A percentile compares a stretch with the other conserved stretches of the same genome.
Conservation (phyloP, 1,140 invertebrate genomes). For the Metopolophium dirhodum region DNA sequence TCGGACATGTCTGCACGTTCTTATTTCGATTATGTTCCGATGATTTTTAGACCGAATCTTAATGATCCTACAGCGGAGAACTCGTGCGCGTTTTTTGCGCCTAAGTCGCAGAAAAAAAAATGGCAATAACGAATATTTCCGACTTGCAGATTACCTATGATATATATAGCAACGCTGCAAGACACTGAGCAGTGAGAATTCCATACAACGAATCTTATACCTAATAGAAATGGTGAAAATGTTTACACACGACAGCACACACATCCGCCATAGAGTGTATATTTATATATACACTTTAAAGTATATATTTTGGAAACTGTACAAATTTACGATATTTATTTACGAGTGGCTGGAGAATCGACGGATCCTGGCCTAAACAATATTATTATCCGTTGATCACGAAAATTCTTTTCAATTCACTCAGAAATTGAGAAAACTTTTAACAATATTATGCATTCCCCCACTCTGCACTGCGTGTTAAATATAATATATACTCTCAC, state of each 20-base stretch:
- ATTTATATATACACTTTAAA: too few relatives aligned
- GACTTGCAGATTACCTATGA: background rate
- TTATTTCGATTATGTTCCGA: background rate
- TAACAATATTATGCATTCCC: background rate
- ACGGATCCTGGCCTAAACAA: background rate
- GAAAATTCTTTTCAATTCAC: background rate
- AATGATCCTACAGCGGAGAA: background rate
- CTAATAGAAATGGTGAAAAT: background rate
- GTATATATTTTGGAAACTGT: background rate
- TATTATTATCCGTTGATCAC: background rate
- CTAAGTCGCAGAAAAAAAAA: slow-evolving; percentile 9
- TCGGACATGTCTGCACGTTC: background rate
- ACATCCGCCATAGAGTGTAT: background rate
- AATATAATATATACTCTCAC: background rate
- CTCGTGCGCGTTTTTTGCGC: background rate
- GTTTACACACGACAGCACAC: slow-evolving; percentile 20
- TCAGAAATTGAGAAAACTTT: background rate
- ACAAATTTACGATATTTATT: background rate
- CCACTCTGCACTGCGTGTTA: too few relatives aligned
- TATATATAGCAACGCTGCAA: background rate
- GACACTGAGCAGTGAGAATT: background rate
- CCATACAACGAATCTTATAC: background rate
- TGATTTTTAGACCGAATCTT: background rate
- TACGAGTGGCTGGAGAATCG: background rate
- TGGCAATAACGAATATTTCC: background rate